Percentiles rank a stretch among this genome's conserved stretches.
Conservation (phyloP, 2,888 invertebrate species). For the Chymomyza amoena region DNA sequence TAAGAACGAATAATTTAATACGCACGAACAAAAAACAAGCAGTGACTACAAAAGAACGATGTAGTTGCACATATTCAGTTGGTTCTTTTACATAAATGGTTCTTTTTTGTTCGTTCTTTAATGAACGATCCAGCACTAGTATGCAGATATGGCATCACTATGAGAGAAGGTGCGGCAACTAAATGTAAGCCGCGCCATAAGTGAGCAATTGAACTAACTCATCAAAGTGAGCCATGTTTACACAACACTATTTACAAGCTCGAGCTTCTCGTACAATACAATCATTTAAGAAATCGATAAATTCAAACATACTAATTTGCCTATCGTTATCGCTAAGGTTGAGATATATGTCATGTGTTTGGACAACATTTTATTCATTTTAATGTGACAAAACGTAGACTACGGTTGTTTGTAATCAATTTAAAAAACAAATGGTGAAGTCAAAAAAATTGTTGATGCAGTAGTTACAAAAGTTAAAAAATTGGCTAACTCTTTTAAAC, state of each 20-base stretch:
- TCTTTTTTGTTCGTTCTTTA: no score
- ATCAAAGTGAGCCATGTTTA: no score
- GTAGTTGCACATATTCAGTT: no score
- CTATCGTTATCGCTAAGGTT: neutral
- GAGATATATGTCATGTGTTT: neutral
- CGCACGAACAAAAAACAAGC: no score
- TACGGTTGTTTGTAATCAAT: neutral
- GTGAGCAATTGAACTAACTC: no score
- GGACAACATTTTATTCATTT: neutral
- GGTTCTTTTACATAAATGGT: no score
- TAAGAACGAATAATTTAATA: no score
- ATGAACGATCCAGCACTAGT: no score
- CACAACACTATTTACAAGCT: neutral
- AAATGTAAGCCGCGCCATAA: no score
- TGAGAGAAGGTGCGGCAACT: no score
- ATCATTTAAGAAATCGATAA: neutral
- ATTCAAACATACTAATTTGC: neutral
- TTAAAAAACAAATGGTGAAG: conserved; percentile 78
- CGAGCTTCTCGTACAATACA: neutral
- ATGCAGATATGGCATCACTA: no score
- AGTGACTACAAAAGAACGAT: no score
- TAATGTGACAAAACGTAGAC: neutral
- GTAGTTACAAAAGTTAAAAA: conserved; percentile 84
- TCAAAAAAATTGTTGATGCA: conserved; percentile 80
- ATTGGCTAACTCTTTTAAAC: conserved; percentile 84